Evolutionary conservation across 1,140 invertebrate genomes (phyloP), one percentile per base, ranked within the genome.

Genomic region (Caerostris darwini): DNA sequence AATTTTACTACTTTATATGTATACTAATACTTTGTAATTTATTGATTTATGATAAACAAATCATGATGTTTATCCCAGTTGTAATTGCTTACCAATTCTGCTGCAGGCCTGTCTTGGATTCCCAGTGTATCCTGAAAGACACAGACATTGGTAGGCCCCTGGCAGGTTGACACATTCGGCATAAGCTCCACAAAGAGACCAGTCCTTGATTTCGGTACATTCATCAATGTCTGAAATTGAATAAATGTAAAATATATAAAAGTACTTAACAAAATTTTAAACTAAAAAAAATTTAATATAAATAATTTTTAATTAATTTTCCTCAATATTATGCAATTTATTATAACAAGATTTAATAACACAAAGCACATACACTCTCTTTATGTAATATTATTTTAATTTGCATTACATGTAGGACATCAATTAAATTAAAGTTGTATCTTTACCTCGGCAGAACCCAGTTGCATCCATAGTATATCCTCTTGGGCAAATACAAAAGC

Each of bases 61-160:
- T 34, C 34, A 34, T 34, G 34, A 34, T 34, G 34, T 34, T 34
- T 34, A 34, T 34, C 34, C 34, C 2, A 34, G 34, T 34, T 34
- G 34, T 34, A 34, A 34, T 34, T 34, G 1, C 93, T 34, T 89
- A 94, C 92, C 88, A 50, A 94, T 94, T 90, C 95, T 53, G 67
- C 58, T 94, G 57, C 95, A 95, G 8, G 92, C 95, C 71, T 94
- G 82, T 71, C 98, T 97, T 0, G 98, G 98, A 96, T 98, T 98
- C 34, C 98, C 98, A 95, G 98, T 97, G 95, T 97, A 98, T 4
- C 98, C 98, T 83, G 97, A 96, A 95, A 97, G 97, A 95, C 98
- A 99, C 97, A 98, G 97, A 95, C 98, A 99, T 57, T 95, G 95
- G 77, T 95, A 95, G 53, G 95, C 91, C 5, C 95, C 95, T 10